Percentiles rank a stretch among this genome's conserved stretches.
These are phyloP conservation scores for Amazona finschi DNA, from an alignment of 2,797 vertebrate genomes.

Conservation along the genomic window DNA sequence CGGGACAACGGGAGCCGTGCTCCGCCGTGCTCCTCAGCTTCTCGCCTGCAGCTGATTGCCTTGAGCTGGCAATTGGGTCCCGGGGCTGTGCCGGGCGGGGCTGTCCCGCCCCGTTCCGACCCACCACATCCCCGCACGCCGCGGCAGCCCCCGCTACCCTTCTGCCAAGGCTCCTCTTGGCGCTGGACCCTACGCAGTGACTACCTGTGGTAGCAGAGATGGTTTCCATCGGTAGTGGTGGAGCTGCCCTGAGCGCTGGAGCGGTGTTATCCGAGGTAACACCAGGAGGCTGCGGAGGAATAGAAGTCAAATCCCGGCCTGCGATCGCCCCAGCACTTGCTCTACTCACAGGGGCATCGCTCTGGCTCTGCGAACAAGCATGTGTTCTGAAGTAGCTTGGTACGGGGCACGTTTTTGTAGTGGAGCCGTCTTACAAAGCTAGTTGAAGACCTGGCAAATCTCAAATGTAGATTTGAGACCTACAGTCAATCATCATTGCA, in stretches of 20 bases:
- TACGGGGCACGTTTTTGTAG: not conserved
- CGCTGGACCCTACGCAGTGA: accelerated
- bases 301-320: accelerated
- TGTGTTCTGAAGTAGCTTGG: not conserved
- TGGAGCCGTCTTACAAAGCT: not conserved
- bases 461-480: not conserved
- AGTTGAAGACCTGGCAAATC: not conserved
- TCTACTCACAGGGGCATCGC: accelerated
- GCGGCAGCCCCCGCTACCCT: not conserved
- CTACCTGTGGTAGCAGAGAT: accelerated
- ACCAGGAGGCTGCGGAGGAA: accelerated
- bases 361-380: accelerated
- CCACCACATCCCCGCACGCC: not conserved
- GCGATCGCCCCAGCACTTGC: accelerated
- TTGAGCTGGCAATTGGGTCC: not conserved
- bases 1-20: not conserved
- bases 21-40: not conserved
- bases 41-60: no score
- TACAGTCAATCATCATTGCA: not conserved
- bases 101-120: not conserved
- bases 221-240: not conserved
- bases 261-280: not conserved
- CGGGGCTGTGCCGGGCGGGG: not conserved
- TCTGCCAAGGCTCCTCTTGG: not conserved
- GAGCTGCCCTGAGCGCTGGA: not conserved